Evolutionary conservation across 2,888 invertebrate genomes (phyloP).

Genomic region (Carcina quercana): DNA sequence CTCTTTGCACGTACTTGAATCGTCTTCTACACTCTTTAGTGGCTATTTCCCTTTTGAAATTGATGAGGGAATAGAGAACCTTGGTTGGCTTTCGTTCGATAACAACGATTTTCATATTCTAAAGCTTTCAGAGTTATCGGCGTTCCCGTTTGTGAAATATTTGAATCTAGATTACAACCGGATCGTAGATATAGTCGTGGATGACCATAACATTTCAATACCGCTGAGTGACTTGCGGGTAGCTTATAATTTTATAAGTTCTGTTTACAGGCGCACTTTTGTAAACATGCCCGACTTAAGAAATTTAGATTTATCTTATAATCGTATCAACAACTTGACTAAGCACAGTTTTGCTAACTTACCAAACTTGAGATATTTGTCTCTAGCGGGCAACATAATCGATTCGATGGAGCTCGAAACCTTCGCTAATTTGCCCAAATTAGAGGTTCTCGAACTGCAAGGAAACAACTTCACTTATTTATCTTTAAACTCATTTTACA

Average conservation of each 20-base stretch:
- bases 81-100: constrained; percentile 90
- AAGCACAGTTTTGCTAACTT: constrained; percentile 84
- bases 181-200: constrained; percentile 80
- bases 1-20: constrained; percentile 86
- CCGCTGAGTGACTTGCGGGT: constrained; percentile 86
- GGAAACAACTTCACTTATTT: constrained; percentile 83
- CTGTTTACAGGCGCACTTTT: constrained; percentile 81
- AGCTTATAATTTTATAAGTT: constrained; percentile 85
- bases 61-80: constrained; percentile 80
- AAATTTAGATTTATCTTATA: constrained; percentile 85
- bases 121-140: constrained; percentile 80
- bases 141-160: constrained; percentile 82
- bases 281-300: constrained; percentile 81
- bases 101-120: constrained; percentile 89
- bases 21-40: constrained; percentile 88
- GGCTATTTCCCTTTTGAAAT: constrained; percentile 86
- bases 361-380: constrained; percentile 85
- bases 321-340: constrained; percentile 81
- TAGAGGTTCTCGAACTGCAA: constrained; percentile 87
- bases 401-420: constrained; percentile 81
- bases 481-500: constrained; percentile 79
- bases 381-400: constrained; percentile 88
- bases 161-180: constrained; percentile 91
- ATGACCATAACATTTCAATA: constrained; percentile 80
- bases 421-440: constrained; percentile 82